These are phyloP conservation scores for Eugnorisma glareosa DNA, from an alignment of 2,888 invertebrate species.

Conservation along the genomic window DNA sequence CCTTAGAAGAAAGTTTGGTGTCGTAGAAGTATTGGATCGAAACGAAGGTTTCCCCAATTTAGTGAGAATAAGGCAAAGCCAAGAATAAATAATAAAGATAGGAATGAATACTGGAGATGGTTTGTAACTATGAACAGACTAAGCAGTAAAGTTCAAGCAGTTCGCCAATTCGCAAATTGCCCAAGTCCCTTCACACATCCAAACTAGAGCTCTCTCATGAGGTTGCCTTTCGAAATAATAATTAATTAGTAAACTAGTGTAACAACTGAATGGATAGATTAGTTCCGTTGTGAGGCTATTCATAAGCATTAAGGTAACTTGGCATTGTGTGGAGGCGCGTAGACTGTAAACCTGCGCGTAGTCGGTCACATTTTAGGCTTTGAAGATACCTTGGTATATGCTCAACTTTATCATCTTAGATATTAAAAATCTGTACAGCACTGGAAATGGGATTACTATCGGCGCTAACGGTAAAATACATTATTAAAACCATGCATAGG, in stretches of 20 bases:
- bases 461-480: background rate
- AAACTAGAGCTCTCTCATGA: slow-evolving; percentile 55
- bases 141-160: background rate
- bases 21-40: background rate
- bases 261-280: slow-evolving; percentile 20
- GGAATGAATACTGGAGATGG: background rate
- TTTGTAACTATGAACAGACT: background rate
- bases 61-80: background rate
- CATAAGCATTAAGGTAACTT: slow-evolving; percentile 18
- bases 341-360: no score
- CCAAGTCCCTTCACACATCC: background rate
- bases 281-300: slow-evolving; percentile 16
- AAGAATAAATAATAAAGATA: background rate
- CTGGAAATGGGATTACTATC: no score
- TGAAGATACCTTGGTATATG: background rate
- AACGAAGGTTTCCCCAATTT: background rate
- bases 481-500: slow-evolving; percentile 20
- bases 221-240: slow-evolving; percentile 45
- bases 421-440: background rate
- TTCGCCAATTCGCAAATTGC: background rate
- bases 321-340: background rate
- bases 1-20: slow-evolving; percentile 41
- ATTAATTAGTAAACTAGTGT: slow-evolving; percentile 33
- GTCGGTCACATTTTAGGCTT: background rate
- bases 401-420: background rate